Percentiles rank a stretch among this genome's conserved stretches.
Evolutionary conservation across 2,797 vertebrate genomes (phyloP).

Genomic region (Erpetoichthys calabaricus): DNA sequence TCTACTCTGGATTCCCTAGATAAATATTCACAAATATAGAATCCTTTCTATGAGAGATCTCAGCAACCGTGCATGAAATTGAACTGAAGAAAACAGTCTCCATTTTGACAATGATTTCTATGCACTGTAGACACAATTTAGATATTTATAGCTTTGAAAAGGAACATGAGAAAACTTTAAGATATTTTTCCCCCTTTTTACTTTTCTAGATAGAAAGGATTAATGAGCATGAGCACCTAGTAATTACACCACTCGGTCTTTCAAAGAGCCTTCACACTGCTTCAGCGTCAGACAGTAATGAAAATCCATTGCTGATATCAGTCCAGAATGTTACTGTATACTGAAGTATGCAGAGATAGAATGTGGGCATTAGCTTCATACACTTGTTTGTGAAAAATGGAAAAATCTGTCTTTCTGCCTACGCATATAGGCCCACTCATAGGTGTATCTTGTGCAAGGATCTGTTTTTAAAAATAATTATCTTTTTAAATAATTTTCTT

Average conservation of each 20-base stretch:
- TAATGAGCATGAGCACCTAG: constrained; percentile 62
- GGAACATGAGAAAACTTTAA: constrained; percentile 56
- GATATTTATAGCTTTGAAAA: constrained; percentile 65
- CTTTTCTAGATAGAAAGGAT: constrained; percentile 48
- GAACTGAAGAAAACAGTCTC: constrained; percentile 52
- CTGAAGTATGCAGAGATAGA: constrained; percentile 30
- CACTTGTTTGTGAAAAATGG: constrained; percentile 4
- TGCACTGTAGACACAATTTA: constrained; percentile 53
- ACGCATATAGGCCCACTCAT: too few relatives aligned
- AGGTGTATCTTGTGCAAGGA: too few relatives aligned
- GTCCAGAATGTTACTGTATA: constrained; percentile 39
- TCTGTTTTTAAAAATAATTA: too few relatives aligned
- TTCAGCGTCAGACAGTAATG: constrained; percentile 45
- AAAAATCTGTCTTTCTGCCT: too few relatives aligned
- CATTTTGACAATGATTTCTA: constrained; percentile 51
- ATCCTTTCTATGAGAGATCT: constrained; percentile 31
- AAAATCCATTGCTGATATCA: constrained; percentile 50
- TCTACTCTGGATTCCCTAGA: background rate
- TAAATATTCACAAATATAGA: background rate
- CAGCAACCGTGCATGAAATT: constrained; percentile 63
- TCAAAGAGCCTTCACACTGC: constrained; percentile 46
- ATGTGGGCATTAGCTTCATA: constrained; percentile 30
- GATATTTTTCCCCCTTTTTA: constrained; percentile 30
- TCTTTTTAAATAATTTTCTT: too few relatives aligned
- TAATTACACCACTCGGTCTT: constrained; percentile 63